phyloP scores from a whole-genome alignment of 2,113 vertebrate genomes.

The Thalassoma bifasciatum region DNA sequence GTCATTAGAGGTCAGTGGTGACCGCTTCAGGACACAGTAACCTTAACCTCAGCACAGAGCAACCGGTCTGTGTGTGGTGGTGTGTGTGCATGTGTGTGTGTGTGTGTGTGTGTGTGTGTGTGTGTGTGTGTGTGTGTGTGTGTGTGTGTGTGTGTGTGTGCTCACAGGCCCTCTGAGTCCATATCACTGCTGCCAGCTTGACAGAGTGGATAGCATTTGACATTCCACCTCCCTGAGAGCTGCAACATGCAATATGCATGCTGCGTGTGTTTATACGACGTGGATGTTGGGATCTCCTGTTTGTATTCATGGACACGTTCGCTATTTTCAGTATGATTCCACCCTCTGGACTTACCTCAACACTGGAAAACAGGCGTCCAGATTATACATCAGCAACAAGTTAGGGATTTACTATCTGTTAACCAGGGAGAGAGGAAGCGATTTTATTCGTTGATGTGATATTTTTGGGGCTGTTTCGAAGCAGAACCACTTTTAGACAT shows the following conservation, averaged over 20 bases:
- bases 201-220: conserved; percentile 6
- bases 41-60: conserved; percentile 23
- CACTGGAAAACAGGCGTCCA: conserved; percentile 19
- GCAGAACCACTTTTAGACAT: background rate
- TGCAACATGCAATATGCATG: conserved; percentile 39
- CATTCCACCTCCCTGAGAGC: conserved; percentile 21
- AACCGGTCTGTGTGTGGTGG: too few relatives aligned
- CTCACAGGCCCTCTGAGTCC: background rate
- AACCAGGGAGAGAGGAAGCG: background rate
- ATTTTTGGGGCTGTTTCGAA: background rate
- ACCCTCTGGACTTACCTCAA: conserved; percentile 23
- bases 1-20: conserved; percentile 37
- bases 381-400: conserved; percentile 15
- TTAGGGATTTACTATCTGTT: background rate
- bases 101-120: too few relatives aligned
- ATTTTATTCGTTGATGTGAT: background rate
- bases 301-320: conserved; percentile 36
- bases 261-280: conserved; percentile 25
- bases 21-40: conserved; percentile 18
- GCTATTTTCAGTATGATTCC: conserved; percentile 21
- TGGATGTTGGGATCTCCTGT: conserved; percentile 3
- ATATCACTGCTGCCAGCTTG: background rate
- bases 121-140: too few relatives aligned
- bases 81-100: too few relatives aligned
- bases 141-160: background rate